phyloP scores from a whole-genome alignment of 2,113 vertebrate genomes.

The Anas platyrhynchos region DNA sequence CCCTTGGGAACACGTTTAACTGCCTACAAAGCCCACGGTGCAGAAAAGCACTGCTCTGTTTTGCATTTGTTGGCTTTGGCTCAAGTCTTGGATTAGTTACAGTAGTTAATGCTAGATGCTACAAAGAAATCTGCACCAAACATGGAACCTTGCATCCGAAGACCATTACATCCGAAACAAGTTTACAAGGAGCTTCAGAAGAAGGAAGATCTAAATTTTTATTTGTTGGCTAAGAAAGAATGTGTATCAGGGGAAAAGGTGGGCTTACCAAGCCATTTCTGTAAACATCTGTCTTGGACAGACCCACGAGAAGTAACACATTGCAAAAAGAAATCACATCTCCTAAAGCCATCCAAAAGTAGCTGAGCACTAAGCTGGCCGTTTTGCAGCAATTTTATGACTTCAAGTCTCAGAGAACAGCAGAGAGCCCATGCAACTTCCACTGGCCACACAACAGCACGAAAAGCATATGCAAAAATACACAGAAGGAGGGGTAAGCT shows the following conservation, averaged over 20 bases:
- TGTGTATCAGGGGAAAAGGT: not conserved
- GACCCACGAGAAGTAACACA: not conserved
- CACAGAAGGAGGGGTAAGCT: not conserved
- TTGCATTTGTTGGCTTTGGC: not conserved
- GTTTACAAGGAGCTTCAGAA: not conserved
- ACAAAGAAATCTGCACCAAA: not conserved
- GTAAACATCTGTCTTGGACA: not conserved
- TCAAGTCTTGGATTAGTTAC: not conserved
- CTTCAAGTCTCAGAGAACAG: not conserved
- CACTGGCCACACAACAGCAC: not conserved
- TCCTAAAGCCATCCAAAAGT: not conserved
- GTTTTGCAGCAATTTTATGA: not conserved
- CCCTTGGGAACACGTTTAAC: not conserved
- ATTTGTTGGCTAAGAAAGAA: not conserved
- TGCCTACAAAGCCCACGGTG: not conserved
- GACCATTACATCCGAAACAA: not conserved
- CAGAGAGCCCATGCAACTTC: not conserved
- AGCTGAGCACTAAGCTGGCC: not conserved
- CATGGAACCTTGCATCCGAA: not conserved
- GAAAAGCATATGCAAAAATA: rapidly evolving
- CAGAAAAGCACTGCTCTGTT: rapidly evolving
- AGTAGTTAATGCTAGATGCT: not conserved
- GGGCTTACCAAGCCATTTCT: not conserved
- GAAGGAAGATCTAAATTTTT: not conserved
- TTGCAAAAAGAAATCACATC: not conserved